Conservation (phyloP, 2,888 invertebrate genomes). For the Heliconius ethilla region DNA sequence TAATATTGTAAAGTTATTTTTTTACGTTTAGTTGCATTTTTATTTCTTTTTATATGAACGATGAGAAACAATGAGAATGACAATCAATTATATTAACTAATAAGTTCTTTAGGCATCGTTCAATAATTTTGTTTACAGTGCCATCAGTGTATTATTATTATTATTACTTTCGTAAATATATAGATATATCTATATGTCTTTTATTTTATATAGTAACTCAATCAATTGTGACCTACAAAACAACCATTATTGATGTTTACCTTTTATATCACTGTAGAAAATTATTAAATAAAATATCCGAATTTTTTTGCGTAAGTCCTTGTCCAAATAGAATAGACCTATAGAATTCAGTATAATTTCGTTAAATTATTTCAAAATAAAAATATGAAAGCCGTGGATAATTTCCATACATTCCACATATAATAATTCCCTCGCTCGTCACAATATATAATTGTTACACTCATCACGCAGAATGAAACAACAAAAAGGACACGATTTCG, state of each 20-base stretch:
- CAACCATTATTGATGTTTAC: too few species aligned
- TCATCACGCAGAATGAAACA: slow-evolving; percentile 72
- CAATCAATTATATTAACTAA: too few species aligned
- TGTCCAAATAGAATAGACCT: neutral
- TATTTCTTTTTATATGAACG: neutral
- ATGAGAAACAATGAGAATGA: too few species aligned
- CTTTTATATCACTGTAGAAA: too few species aligned
- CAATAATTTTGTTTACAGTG: too few species aligned
- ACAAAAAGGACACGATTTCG: slow-evolving; percentile 80
- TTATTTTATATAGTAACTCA: too few species aligned
- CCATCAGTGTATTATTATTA: too few species aligned
- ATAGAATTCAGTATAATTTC: neutral
- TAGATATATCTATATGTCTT: too few species aligned
- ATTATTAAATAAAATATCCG: neutral
- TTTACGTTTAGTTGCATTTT: neutral
- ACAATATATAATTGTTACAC: slow-evolving; percentile 73
- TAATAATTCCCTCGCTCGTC: slow-evolving; percentile 44
- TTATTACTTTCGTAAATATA: too few species aligned
- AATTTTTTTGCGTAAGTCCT: neutral
- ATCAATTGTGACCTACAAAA: too few species aligned
- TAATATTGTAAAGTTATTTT: neutral
- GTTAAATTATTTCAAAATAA: slow-evolving; percentile 22
- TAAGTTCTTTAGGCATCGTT: too few species aligned
- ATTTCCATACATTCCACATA: slow-evolving; percentile 34
- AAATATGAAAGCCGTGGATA: slow-evolving; percentile 45